Percentiles rank a stretch among this genome's conserved stretches.
Evolutionary conservation across 2,888 invertebrate genomes (phyloP).

Genomic region (Cataglyphis livida): DNA sequence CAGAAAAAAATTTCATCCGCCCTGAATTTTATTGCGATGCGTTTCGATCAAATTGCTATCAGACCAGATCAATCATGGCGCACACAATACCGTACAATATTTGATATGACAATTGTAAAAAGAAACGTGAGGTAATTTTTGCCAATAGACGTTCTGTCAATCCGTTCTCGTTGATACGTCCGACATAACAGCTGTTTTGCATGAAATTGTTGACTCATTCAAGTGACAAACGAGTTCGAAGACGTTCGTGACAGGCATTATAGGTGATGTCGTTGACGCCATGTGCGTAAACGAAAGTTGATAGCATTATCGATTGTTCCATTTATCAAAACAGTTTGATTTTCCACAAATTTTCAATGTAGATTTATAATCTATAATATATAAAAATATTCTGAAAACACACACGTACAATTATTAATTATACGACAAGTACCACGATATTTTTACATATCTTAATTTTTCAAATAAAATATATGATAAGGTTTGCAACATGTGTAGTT

Average conservation of each 20-base stretch:
- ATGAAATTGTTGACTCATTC: slow-evolving; percentile 53
- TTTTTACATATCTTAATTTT: background rate
- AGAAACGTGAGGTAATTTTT: background rate
- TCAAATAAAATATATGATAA: background rate
- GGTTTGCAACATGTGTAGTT: background rate
- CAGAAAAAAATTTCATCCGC: background rate
- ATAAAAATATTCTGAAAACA: background rate
- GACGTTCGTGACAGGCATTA: slow-evolving; percentile 6
- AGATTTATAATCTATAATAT: background rate
- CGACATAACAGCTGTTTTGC: slow-evolving; percentile 40
- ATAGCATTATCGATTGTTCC: background rate
- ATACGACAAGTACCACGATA: background rate
- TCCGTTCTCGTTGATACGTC: background rate
- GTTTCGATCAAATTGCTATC: background rate
- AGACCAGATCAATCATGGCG: background rate
- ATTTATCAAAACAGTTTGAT: background rate
- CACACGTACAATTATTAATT: background rate
- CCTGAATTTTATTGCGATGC: background rate
- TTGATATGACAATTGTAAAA: background rate
- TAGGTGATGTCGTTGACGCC: slow-evolving; percentile 11
- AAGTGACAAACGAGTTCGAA: slow-evolving; percentile 5
- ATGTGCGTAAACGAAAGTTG: background rate
- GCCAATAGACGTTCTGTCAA: background rate
- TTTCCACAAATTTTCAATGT: background rate
- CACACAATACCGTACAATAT: background rate